phyloP scores from a whole-genome alignment of 2,888 invertebrate genomes.

The Tetanocera ferruginea region DNA sequence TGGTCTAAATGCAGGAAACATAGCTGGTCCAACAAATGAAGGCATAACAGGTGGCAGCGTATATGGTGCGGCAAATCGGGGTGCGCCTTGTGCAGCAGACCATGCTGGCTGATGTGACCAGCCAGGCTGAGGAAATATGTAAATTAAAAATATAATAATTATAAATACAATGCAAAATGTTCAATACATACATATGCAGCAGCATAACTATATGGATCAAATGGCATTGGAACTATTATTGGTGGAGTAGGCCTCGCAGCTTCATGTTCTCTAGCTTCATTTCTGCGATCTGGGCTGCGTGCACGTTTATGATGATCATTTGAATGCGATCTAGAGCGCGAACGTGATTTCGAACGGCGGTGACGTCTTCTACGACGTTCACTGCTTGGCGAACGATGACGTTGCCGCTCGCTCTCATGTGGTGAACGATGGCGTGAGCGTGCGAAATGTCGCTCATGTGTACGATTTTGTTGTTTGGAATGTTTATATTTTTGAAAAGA shows the following conservation, averaged over 20 bases:
- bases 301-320: constrained; percentile 4
- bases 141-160: not conserved
- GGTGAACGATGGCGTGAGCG: not conserved
- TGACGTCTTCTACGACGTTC: not conserved
- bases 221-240: constrained; percentile 48
- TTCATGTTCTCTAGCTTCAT: constrained; percentile 15
- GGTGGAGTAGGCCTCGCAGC: constrained; percentile 39
- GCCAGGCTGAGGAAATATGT: constrained; percentile 36
- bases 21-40: not conserved
- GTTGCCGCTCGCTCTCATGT: not conserved
- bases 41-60: constrained; percentile 36
- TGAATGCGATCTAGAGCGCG: constrained; percentile 36
- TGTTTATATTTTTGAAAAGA: not conserved
- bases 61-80: constrained; percentile 20
- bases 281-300: constrained; percentile 7
- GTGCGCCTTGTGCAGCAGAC: constrained; percentile 22
- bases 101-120: constrained; percentile 39
- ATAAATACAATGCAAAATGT: constrained; percentile 34
- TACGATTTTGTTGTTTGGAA: not conserved
- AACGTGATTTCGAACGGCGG: constrained; percentile 25
- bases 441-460: not conserved
- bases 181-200: constrained; percentile 41
- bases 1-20: not conserved
- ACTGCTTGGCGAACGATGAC: constrained; percentile 7
- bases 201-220: constrained; percentile 36